Evolutionary conservation across 2,797 vertebrate species (phyloP), one percentile per base, ranked within the genome.

Genomic region (Rachycentron canadum): DNA sequence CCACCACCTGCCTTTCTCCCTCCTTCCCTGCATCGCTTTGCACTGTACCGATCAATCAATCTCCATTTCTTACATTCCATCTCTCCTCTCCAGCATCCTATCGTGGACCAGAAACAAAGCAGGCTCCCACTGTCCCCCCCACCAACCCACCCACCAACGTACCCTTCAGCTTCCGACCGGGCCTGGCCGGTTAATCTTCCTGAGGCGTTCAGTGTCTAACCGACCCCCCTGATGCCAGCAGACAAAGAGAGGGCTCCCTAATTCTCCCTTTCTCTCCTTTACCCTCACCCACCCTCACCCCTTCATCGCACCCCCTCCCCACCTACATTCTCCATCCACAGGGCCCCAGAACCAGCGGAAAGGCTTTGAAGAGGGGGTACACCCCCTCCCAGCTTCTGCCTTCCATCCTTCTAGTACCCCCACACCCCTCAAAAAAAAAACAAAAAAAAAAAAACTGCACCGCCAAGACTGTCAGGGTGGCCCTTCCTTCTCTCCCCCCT

Each of bases 101-200:
- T 91, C 86, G 50, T 49, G 79, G 88, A 96, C 94, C 94, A 96
- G 89, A 92, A 89, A 96, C 95, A 96, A 96, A 95, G 96, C 96
- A 92, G 91, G 92, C 94, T 94, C 95, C 96, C 91, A 96, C 96
- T 96, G 96, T 94, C 92, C 90, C 94, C 92, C 55, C 83, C 84
- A 86, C 92, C 64, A 25, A 73, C 76, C 73, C 82, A 83, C 87
- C 84, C 84, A 89, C 83, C 88, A 81, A 90, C 84, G 87, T 84
- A 88, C 88, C 85, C 96, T 95, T 93, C 94, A 96, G 96, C 96
- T 98, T 97, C 97, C 95, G 96, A 97, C 95, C 86, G 95, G 96
- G 97, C 96, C 95, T 92, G 95, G 96, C 96, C 96, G 97, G 98
- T 99, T 99, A 98, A 99, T 99, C 97, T 99, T 98, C 97, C 97